A percentile compares a stretch with the other conserved stretches of the same genome.
phyloP scores from a whole-genome alignment of 2,113 vertebrate genomes.

The Nothocercus nigrocapillus region DNA sequence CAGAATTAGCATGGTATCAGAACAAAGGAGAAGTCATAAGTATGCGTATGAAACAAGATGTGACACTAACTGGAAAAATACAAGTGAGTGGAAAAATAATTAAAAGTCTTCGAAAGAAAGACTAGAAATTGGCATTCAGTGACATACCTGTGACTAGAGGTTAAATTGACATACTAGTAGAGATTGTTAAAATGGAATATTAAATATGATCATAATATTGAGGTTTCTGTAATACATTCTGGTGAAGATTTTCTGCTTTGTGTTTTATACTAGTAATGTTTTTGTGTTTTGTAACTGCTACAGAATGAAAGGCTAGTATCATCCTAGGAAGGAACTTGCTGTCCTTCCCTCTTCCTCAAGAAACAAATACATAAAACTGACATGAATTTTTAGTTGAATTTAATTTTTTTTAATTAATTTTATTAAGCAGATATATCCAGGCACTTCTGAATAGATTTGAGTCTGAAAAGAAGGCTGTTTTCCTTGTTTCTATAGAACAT shows the following conservation, averaged over 20 bases:
- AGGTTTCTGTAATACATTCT: neutral
- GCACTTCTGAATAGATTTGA: neutral
- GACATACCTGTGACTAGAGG: constrained; percentile 27
- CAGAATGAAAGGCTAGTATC: neutral
- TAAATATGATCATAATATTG: constrained; percentile 31
- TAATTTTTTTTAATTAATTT: no score
- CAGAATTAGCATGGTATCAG: neutral
- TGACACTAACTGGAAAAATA: constrained; percentile 46
- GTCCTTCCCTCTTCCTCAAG: neutral
- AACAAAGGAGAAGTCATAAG: neutral
- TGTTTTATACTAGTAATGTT: neutral
- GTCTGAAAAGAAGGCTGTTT: neutral
- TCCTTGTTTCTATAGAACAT: neutral
- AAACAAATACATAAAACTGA: neutral
- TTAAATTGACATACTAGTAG: constrained; percentile 24
- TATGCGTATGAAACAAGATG: neutral
- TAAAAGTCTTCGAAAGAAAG: constrained; percentile 24
- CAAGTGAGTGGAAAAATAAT: constrained; percentile 47
- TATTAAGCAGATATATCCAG: no score
- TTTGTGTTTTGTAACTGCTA: neutral
- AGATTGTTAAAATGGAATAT: constrained; percentile 42
- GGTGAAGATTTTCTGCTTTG: neutral
- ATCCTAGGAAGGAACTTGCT: neutral
- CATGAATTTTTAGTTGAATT: no score
- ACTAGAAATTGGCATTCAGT: constrained; percentile 16